Evolutionary conservation across 2,888 invertebrate genomes (phyloP).

Genomic region (Metallyticus violacea): DNA sequence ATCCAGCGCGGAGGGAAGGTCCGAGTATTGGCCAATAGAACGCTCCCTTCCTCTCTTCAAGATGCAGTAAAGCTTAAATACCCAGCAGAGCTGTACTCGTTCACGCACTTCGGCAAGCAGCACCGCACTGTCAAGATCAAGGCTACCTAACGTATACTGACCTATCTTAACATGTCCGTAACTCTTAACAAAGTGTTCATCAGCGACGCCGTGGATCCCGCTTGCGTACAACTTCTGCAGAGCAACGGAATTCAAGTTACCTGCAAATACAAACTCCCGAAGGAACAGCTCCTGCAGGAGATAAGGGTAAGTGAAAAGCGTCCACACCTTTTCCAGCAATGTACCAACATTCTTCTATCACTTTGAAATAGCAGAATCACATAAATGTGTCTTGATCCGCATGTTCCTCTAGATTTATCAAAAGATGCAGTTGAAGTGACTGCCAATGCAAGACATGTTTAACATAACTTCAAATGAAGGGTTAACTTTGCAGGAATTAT

Average conservation of each 20-base stretch:
- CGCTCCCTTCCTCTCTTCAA: neutral
- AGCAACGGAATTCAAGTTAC: slow-evolving; percentile 76
- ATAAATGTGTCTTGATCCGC: no score
- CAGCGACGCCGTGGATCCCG: slow-evolving; percentile 87
- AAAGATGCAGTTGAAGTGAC: no score
- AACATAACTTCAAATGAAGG: no score
- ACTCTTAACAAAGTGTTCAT: slow-evolving; percentile 79
- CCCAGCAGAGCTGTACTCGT: neutral
- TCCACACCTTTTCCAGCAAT: no score
- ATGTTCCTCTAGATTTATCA: no score
- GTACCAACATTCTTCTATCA: no score
- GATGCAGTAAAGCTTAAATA: neutral
- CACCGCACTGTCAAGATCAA: neutral
- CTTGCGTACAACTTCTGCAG: slow-evolving; percentile 78
- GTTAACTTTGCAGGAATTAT: no score
- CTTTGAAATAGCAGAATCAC: no score
- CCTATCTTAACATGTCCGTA: slow-evolving; percentile 41
- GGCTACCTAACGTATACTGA: neutral
- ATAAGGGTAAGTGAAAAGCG: slow-evolving; percentile 69
- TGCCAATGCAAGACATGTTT: no score
- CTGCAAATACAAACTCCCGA: slow-evolving; percentile 72
- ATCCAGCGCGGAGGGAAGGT: neutral
- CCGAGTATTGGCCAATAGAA: neutral
- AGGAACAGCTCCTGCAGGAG: slow-evolving; percentile 76
- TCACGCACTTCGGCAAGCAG: neutral